Conservation (phyloP, 2,888 invertebrate species). For the Omphaloscelis lunosa region DNA sequence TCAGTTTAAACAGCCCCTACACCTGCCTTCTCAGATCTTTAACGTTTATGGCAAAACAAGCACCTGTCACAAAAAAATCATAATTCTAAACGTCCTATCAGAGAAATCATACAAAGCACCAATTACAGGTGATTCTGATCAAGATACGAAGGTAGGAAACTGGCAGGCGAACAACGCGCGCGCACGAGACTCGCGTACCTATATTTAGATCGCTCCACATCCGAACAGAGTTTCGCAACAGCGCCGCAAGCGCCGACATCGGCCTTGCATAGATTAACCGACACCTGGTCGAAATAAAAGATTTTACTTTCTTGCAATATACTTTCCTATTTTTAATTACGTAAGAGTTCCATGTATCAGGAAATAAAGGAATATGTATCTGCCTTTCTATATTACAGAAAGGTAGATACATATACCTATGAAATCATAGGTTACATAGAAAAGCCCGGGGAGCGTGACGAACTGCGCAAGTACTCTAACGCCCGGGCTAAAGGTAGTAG, state of each 20-base stretch:
- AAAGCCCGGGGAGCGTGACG: neutral
- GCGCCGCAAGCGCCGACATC: constrained; percentile 72
- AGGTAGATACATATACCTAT: too few species aligned
- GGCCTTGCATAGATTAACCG: constrained; percentile 80
- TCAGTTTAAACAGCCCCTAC: neutral
- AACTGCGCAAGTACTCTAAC: neutral
- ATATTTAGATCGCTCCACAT: constrained; percentile 87
- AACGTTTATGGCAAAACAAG: neutral
- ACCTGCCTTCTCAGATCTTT: neutral
- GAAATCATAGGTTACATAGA: neutral
- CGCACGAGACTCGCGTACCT: constrained; percentile 70
- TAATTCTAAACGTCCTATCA: neutral
- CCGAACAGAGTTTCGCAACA: constrained; percentile 82
- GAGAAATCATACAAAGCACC: constrained; percentile 9
- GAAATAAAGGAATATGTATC: neutral
- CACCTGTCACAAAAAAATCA: neutral
- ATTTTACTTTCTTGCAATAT: neutral
- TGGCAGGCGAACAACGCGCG: constrained; percentile 61
- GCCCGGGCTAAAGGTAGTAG: neutral
- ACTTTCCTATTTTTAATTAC: neutral
- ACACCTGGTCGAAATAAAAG: constrained; percentile 59
- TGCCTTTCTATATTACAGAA: neutral
- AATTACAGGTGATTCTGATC: constrained; percentile 67
- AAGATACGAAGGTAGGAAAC: constrained; percentile 69
- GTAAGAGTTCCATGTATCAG: neutral